Conservation (phyloP, 2,888 invertebrate species). For the Lycophotia porphyrea region DNA sequence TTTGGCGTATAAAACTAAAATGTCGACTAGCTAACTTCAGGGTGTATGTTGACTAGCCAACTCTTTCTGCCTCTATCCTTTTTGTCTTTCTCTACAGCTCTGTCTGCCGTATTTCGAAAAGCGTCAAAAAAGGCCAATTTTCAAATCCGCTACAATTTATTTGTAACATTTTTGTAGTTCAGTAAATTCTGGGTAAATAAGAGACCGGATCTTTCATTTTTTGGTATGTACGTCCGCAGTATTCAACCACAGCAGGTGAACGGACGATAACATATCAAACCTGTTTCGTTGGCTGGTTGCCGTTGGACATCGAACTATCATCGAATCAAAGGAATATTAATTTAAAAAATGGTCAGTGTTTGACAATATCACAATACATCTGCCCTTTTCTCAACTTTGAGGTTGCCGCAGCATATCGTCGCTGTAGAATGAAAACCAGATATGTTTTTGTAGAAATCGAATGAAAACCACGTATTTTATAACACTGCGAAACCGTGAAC, state of each 20-base stretch:
- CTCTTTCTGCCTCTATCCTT: no score
- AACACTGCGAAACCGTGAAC: no score
- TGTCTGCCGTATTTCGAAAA: neutral
- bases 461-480: no score
- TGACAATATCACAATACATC: neutral
- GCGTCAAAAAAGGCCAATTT: neutral
- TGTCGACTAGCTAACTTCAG: no score
- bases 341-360: neutral
- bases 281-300: conserved; percentile 20
- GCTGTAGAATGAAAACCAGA: no score
- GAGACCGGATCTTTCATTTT: neutral
- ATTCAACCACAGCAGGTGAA: conserved; percentile 16
- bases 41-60: no score
- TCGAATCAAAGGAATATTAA: conserved; percentile 3
- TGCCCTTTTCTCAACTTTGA: neutral
- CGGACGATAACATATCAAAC: conserved; percentile 43
- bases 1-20: no score
- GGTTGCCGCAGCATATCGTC: neutral
- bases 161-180: neutral
- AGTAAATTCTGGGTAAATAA: neutral
- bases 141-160: neutral
- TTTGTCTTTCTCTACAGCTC: neutral
- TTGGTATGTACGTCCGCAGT: neutral
- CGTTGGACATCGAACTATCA: neutral
- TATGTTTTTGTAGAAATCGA: no score